phyloP scores from a whole-genome alignment of 2,888 invertebrate species.

The Erebia ligea region DNA sequence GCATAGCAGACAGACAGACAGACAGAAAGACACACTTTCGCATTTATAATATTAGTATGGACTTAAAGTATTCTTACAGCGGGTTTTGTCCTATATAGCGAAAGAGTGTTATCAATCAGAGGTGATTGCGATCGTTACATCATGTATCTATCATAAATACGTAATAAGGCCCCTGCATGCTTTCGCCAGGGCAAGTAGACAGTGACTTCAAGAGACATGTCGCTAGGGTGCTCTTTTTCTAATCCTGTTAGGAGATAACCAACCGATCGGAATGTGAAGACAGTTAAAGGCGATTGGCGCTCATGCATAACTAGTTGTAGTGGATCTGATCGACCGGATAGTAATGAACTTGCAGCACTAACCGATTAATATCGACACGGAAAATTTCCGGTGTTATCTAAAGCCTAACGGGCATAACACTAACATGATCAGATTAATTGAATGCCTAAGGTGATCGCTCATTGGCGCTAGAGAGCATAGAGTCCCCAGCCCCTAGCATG shows the following conservation, averaged over 20 bases:
- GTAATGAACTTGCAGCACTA: slow-evolving; percentile 8
- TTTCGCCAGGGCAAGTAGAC: no score
- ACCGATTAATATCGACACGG: slow-evolving; percentile 15
- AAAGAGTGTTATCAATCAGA: no score
- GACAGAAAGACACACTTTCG: no score
- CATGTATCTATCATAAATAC: no score
- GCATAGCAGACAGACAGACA: no score
- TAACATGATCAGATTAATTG: neutral
- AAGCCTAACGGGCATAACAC: neutral
- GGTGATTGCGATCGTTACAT: no score
- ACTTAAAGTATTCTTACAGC: no score
- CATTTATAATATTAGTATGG: no score
- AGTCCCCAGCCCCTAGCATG: no score
- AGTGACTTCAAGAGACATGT: no score
- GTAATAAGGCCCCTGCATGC: no score
- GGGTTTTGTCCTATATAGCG: no score
- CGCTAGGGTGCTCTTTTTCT: neutral
- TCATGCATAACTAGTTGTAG: slow-evolving; percentile 17
- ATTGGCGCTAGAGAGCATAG: neutral
- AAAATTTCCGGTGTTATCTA: slow-evolving; percentile 14
- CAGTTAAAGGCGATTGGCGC: slow-evolving; percentile 18
- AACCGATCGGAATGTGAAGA: slow-evolving; percentile 22
- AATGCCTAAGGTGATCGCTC: neutral
- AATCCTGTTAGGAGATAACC: slow-evolving; percentile 13
- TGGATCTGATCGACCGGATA: slow-evolving; percentile 14